These are phyloP conservation scores for Volucella zonaria DNA, from an alignment of 2,888 invertebrate genomes.

Conservation along the genomic window DNA sequence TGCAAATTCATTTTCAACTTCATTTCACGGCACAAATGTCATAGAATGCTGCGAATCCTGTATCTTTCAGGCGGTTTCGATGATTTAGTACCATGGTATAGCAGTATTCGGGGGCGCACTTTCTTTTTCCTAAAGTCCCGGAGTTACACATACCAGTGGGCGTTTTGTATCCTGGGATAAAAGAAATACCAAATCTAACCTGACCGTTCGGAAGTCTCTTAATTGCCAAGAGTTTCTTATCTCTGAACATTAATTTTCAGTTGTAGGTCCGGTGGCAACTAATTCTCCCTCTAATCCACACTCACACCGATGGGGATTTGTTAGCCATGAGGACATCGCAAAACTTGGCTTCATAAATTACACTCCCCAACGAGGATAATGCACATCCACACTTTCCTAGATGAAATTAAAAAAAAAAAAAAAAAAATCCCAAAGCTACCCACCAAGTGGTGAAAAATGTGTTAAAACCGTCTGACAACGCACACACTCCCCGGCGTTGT, in stretches of 20 bases:
- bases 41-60: too few species aligned
- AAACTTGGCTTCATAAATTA: slow-evolving; percentile 63
- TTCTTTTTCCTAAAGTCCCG: too few species aligned
- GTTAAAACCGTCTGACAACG: slow-evolving; percentile 23
- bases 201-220: slow-evolving; percentile 34
- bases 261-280: slow-evolving; percentile 36
- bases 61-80: too few species aligned
- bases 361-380: slow-evolving; percentile 58
- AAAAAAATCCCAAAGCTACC: neutral
- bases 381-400: slow-evolving; percentile 28
- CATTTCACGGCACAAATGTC: too few species aligned
- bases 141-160: too few species aligned
- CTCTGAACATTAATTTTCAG: slow-evolving; percentile 48
- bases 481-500: slow-evolving; percentile 32
- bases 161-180: too few species aligned
- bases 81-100: too few species aligned
- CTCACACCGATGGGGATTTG: slow-evolving; percentile 10
- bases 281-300: slow-evolving; percentile 38
- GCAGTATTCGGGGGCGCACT: too few species aligned
- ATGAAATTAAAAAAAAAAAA: slow-evolving; percentile 10
- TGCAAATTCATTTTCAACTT: too few species aligned
- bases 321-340: slow-evolving; percentile 24
- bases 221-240: slow-evolving; percentile 45
- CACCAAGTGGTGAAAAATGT: slow-evolving; percentile 33
- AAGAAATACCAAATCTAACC: neutral